Base-by-base conservation (phyloP, 2,113 vertebrate genomes). In the Oreochromis niloticus region DNA sequence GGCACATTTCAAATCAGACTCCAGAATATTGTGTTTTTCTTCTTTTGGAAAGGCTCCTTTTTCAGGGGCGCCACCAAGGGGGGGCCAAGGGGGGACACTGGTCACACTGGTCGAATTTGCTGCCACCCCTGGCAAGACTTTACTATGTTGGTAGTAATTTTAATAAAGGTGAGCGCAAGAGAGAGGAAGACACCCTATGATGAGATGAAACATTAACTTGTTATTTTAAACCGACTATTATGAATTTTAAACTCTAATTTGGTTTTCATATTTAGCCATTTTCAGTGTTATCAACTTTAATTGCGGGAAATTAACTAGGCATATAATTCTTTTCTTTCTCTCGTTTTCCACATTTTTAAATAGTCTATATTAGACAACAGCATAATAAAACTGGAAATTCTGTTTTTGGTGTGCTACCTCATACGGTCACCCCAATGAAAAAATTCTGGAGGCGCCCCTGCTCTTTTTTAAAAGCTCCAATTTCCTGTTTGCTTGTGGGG, bases 401-500 rank as follows among this genome's bases (percentile, higher is more conserved):
- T 39, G 1, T 1, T 66, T 66, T 66, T 66, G 34, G 1, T 66
- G 61, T 66, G 34, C 1, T 36, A 36, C 61, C 61, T 19, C 61
- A 39, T 5, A 66, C 10, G 0, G 61, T 6, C 34, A 66, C 61
- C 10, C 4, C 61, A 39, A 22, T 66, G 61, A 66, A 66, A 39
- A 66, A 39, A 13, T n/a, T 39, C 17, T 66, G 61, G 61, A 39
- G 61, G 34, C 2, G 0, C 34, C 34, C 61, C 34, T 66, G 61
- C 34, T 39, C 41, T 61, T 46, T 22, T 30, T 52, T 43, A 19
- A 61, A 61, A 80, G 50, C 73, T 63, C 81, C 85, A 81, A 78
- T 93, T 87, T 75, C 81, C 55, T 93, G 91, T 95, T 92, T 95
- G 91, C 89, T 95, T 95, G 93, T 87, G 90, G 88, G 81, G 19